Conservation (phyloP, 2,113 vertebrate genomes). For the Tauraco erythrolophus region DNA sequence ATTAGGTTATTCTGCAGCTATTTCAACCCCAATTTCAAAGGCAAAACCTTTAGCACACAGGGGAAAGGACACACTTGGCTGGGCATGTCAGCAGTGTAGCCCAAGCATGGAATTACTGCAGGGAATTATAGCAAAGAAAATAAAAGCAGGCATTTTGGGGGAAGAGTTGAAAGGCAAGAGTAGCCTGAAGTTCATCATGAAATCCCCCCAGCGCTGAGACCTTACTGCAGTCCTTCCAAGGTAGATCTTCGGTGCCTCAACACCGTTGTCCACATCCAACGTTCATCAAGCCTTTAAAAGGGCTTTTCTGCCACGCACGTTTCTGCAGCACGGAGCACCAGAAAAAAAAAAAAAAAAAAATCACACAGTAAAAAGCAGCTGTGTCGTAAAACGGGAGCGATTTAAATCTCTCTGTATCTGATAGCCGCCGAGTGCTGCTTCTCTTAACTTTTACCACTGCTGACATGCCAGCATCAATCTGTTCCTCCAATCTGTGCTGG, state of each 20-base stretch:
- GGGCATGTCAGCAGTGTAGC: background rate
- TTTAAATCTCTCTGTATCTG: background rate
- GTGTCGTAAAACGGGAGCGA: background rate
- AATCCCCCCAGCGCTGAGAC: background rate
- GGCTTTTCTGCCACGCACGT: background rate
- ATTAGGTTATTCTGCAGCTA: background rate
- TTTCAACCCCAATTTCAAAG: background rate
- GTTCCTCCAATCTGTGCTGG: constrained; percentile 54
- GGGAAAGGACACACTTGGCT: background rate
- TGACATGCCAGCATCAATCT: constrained; percentile 45
- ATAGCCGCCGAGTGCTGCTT: background rate
- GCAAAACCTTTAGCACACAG: background rate
- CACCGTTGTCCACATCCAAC: rapidly evolving
- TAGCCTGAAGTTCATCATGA: background rate
- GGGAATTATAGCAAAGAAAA: background rate
- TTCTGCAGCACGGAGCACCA: background rate
- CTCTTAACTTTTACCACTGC: background rate
- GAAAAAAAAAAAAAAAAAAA: too few relatives aligned
- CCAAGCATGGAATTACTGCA: background rate
- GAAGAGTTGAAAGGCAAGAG: background rate
- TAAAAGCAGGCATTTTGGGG: rapidly evolving
- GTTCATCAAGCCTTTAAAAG: background rate
- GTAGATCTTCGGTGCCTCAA: background rate
- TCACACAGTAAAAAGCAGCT: background rate
- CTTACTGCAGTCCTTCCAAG: background rate